Percentiles rank a stretch among this genome's conserved stretches.
phyloP scores from a whole-genome alignment of 2,113 vertebrate species.

The Anolis sagrei region DNA sequence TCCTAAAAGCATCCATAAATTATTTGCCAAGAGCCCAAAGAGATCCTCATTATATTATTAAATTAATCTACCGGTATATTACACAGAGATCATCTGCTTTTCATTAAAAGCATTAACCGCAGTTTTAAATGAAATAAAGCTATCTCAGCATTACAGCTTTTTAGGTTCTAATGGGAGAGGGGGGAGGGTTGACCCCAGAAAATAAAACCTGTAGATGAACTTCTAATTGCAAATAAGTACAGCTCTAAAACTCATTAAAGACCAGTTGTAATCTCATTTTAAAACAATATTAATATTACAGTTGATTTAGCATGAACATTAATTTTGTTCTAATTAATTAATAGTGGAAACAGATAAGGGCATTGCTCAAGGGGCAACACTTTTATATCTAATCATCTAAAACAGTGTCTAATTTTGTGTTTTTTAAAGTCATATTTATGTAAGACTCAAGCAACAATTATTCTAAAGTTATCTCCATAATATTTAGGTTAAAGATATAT shows the following conservation, averaged over 20 bases:
- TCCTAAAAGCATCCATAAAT: not conserved
- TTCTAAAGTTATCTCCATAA: conserved; percentile 1
- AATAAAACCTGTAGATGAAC: not conserved
- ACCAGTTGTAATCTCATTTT: conserved; percentile 19
- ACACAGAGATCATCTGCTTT: not conserved
- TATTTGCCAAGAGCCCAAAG: conserved; percentile 7
- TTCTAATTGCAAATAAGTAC: conserved; percentile 36
- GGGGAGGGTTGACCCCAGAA: not conserved
- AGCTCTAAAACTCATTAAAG: conserved; percentile 37
- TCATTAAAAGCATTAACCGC: not conserved
- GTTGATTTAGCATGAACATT: conserved; percentile 37
- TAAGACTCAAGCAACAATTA: conserved; percentile 18
- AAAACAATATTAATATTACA: conserved; percentile 23
- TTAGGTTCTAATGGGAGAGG: conserved; percentile 40
- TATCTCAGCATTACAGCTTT: conserved; percentile 26
- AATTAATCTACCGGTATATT: conserved; percentile 35
- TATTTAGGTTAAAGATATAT: not conserved
- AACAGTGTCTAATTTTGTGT: not conserved
- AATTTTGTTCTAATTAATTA: conserved; percentile 43
- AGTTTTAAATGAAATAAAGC: conserved; percentile 42
- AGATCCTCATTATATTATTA: conserved; percentile 39
- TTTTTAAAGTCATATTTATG: not conserved
- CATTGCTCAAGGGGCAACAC: not conserved
- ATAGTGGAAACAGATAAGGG: conserved; percentile 26
- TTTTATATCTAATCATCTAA: not conserved